These are phyloP conservation scores for Glyptemys insculpta DNA, from an alignment of 2,797 vertebrate species.

Conservation along the genomic window DNA sequence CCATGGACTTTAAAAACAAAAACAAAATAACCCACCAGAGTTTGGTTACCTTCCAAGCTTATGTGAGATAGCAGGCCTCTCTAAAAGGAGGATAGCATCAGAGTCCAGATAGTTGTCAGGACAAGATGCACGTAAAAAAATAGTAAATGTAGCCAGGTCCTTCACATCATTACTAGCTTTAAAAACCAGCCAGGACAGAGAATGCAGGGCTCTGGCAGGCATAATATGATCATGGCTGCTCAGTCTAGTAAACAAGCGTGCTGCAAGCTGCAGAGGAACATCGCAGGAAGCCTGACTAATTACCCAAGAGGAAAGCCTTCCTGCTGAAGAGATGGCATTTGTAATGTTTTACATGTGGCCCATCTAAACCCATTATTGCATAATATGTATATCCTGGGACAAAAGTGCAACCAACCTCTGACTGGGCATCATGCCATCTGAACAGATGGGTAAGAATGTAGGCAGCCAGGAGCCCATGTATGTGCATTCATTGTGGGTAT, in stretches of 20 bases:
- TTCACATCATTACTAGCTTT: not conserved
- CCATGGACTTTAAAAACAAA: not conserved
- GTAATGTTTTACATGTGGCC: not conserved
- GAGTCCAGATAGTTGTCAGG: not conserved
- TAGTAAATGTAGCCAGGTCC: not conserved
- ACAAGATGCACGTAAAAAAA: rapidly evolving
- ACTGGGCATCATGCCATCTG: slow-evolving; percentile 7
- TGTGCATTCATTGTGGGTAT: not conserved
- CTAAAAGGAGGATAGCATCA: not conserved
- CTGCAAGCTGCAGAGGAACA: slow-evolving; percentile 20
- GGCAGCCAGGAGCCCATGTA: not conserved
- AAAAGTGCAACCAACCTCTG: not conserved
- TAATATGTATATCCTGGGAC: not conserved
- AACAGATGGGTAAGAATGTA: slow-evolving; percentile 7
- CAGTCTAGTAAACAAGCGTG: not conserved
- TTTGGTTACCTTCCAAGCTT: not conserved
- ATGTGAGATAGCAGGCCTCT: not conserved
- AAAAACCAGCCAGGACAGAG: not conserved
- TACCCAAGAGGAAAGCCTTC: not conserved
- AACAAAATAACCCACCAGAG: not conserved
- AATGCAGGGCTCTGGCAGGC: not conserved
- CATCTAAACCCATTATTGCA: not conserved
- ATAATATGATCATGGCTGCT: slow-evolving; percentile 1
- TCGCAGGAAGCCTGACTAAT: slow-evolving; percentile 53
- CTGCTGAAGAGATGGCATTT: slow-evolving; percentile 31